A percentile compares a stretch with the other conserved stretches of the same genome.
Conservation (phyloP, 2,113 vertebrate genomes). For the Ochotona princeps region DNA sequence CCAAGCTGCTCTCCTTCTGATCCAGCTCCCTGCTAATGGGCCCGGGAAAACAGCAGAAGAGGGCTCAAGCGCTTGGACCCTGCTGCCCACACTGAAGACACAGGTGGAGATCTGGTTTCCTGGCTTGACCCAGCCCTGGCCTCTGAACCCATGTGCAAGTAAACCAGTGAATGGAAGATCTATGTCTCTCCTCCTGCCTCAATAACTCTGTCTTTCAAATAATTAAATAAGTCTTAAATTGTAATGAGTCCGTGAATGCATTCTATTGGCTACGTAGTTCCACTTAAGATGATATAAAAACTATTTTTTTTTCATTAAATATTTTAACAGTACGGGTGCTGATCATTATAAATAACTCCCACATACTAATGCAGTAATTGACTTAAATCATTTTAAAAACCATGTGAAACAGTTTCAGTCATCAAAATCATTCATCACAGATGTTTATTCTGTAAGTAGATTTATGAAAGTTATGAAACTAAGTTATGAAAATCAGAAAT, state of each 20-base stretch:
- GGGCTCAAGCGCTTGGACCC: no score
- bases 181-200: no score
- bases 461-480: background rate
- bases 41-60: no score
- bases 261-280: background rate
- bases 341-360: constrained; percentile 14
- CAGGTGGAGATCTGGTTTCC: no score
- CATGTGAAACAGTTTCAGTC: constrained; percentile 33
- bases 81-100: no score
- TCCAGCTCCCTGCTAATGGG: no score
- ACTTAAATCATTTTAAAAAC: constrained; percentile 15
- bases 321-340: background rate
- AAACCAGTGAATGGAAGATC: no score
- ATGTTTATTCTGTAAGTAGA: background rate
- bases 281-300: background rate
- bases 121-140: no score
- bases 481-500: constrained; percentile 27
- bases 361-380: background rate
- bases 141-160: no score
- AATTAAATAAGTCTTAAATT: background rate
- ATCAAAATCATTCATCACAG: constrained; percentile 17
- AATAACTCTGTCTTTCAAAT: no score
- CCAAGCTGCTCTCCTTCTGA: no score
- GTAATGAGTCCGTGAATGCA: background rate
- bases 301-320: constrained; percentile 3